phyloP scores from a whole-genome alignment of 2,888 invertebrate species.

The Apamea monoglypha region DNA sequence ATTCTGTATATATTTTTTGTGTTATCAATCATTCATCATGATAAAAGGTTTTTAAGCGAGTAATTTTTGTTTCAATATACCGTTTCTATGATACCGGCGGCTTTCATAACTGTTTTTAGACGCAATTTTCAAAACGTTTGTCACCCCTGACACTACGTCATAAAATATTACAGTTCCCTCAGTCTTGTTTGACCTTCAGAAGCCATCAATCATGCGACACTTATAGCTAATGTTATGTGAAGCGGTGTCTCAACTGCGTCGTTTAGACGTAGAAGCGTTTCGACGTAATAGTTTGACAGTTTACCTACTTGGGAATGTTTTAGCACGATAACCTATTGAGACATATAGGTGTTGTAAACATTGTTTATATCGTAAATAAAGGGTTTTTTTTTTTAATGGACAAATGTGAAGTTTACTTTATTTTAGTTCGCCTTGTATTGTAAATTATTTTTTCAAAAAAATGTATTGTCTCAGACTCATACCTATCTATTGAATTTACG shows the following conservation, averaged over 20 bases:
- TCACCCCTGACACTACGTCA: constrained; percentile 45
- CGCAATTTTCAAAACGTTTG: background rate
- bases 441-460: background rate
- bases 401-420: background rate
- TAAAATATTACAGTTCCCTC: constrained; percentile 56
- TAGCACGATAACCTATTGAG: background rate
- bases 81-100: background rate
- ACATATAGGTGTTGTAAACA: background rate
- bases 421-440: no score
- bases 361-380: background rate
- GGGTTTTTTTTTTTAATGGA: background rate
- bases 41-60: background rate
- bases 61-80: background rate
- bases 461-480: background rate
- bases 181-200: constrained; percentile 53
- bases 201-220: constrained; percentile 50
- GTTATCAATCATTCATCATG: background rate
- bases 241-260: constrained; percentile 36
- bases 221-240: constrained; percentile 37
- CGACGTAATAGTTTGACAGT: constrained; percentile 21
- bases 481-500: background rate
- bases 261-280: background rate
- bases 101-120: background rate
- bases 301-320: constrained; percentile 14
- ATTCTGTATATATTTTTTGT: background rate